These are phyloP conservation scores for Dasypolia templi DNA, from an alignment of 2,888 invertebrate genomes.

Conservation along the genomic window DNA sequence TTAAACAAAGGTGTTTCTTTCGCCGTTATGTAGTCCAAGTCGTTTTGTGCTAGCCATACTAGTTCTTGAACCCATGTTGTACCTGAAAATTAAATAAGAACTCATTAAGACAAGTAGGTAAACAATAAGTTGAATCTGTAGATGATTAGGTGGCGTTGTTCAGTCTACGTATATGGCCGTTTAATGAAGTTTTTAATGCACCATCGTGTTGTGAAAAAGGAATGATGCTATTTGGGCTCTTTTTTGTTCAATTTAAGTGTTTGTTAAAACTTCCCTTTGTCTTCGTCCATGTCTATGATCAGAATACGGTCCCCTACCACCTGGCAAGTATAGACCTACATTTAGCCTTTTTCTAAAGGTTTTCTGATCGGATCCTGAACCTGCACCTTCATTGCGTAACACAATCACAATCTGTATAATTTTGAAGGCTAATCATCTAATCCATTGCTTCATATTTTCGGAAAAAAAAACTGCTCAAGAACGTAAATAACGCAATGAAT, in stretches of 20 bases:
- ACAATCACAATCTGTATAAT: too few species aligned
- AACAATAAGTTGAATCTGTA: not conserved
- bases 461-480: too few species aligned
- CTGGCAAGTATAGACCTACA: too few species aligned
- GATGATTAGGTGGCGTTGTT: not conserved
- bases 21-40: slow-evolving; percentile 91
- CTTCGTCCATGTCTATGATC: too few species aligned
- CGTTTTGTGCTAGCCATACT: slow-evolving; percentile 92
- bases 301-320: not conserved
- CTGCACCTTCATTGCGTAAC: too few species aligned
- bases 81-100: slow-evolving; percentile 80
- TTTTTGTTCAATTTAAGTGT: not conserved
- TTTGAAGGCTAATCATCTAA: too few species aligned
- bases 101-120: not conserved
- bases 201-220: not conserved
- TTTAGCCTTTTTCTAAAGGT: too few species aligned
- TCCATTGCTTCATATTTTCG: too few species aligned
- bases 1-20: slow-evolving; percentile 87
- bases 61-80: slow-evolving; percentile 95
- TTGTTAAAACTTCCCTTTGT: too few species aligned
- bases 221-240: not conserved
- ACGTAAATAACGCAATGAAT: too few species aligned
- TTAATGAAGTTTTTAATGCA: not conserved
- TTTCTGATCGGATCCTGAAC: not conserved
- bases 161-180: too few species aligned